Evolutionary conservation across 2,888 invertebrate genomes (phyloP).

Genomic region (Scotopteryx bipunctaria): DNA sequence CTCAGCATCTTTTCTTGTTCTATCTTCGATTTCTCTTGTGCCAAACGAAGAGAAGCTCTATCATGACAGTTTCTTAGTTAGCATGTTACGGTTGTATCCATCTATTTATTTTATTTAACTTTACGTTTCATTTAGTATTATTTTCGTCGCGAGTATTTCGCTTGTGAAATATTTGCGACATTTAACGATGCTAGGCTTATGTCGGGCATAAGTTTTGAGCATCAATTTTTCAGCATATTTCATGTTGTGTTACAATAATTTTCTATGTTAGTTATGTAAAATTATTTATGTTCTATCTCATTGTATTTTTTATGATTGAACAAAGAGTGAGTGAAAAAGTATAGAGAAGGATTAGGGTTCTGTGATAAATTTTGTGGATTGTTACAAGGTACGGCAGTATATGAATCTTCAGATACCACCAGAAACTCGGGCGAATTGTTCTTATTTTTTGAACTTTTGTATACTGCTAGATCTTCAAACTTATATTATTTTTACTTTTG

Average conservation of each 20-base stretch:
- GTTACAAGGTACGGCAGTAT: conserved; percentile 44
- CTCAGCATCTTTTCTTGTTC: conserved; percentile 65
- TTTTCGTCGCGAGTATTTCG: conserved; percentile 35
- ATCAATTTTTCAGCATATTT: conserved; percentile 19
- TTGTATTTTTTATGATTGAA: conserved; percentile 46
- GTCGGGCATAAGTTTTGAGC: conserved; percentile 26
- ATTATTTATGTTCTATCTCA: conserved; percentile 36
- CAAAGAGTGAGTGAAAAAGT: conserved; percentile 42
- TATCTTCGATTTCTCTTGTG: conserved; percentile 66
- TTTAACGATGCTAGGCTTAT: conserved; percentile 20
- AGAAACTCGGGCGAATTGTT: conserved; percentile 20
- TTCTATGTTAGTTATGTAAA: conserved; percentile 33
- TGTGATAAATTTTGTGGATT: conserved; percentile 63
- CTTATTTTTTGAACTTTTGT: conserved; percentile 26
- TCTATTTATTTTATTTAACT: conserved; percentile 71
- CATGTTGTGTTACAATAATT: conserved; percentile 26
- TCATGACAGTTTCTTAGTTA: conserved; percentile 69
- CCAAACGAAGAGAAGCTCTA: conserved; percentile 65
- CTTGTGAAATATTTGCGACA: conserved; percentile 19
- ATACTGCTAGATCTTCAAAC: conserved; percentile 47
- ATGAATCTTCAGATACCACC: conserved; percentile 28
- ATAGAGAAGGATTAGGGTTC: conserved; percentile 59
- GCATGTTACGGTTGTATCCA: conserved; percentile 54
- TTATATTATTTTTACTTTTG: conserved; percentile 49
- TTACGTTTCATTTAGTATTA: conserved; percentile 37